phyloP scores from a whole-genome alignment of 64 coral and sea anemone species.

The Catalaphyllia jardinei region DNA sequence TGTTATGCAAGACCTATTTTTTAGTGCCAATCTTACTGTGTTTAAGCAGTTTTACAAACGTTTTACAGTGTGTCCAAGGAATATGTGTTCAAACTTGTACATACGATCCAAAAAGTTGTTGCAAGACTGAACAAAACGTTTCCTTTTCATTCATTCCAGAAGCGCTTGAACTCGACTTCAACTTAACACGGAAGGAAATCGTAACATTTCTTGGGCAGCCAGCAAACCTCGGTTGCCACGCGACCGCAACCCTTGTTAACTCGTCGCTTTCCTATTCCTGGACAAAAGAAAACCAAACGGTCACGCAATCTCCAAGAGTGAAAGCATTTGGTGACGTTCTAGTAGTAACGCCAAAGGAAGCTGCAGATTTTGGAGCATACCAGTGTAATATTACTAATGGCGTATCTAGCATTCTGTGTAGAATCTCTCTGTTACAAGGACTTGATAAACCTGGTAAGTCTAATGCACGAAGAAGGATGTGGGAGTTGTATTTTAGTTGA shows the following conservation, averaged over 20 bases:
- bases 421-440: conserved; percentile 3
- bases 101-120: no score
- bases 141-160: not conserved
- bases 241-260: not conserved
- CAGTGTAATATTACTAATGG: conserved; percentile 26
- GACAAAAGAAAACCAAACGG: conserved; percentile 35
- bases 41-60: no score
- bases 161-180: not conserved
- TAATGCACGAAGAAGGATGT: not conserved
- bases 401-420: not conserved
- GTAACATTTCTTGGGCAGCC: conserved; percentile 1
- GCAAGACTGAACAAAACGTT: no score
- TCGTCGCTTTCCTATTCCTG: conserved; percentile 21
- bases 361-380: conserved; percentile 37
- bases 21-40: no score
- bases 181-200: conserved; percentile 17
- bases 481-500: not conserved
- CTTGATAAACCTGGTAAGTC: conserved; percentile 1
- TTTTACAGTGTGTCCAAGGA: no score
- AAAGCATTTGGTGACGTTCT: conserved; percentile 13
- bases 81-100: no score
- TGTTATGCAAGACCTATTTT: no score
- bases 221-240: conserved; percentile 39
- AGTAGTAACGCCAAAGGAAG: not conserved
- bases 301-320: not conserved